phyloP scores from a whole-genome alignment of 2,113 vertebrate genomes.

The Poeciliopsis prolifica region DNA sequence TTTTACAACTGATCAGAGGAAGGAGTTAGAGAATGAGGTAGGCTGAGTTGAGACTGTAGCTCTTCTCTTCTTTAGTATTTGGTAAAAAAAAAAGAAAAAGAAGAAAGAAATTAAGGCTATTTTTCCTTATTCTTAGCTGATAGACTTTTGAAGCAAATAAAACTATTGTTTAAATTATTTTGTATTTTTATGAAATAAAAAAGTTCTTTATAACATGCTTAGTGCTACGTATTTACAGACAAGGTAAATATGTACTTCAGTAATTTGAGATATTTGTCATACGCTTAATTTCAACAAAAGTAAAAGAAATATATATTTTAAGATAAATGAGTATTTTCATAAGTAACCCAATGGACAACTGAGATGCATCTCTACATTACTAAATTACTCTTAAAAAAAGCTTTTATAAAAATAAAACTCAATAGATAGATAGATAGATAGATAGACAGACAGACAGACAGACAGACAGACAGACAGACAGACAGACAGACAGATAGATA shows the following conservation, averaged over 20 bases:
- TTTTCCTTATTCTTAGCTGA: not conserved
- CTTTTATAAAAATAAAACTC: not conserved
- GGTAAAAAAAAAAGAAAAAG: not conserved
- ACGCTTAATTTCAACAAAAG: not conserved
- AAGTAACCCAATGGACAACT: too few relatives aligned
- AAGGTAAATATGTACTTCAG: not conserved
- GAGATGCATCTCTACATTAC: too few relatives aligned
- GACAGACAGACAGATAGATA: too few relatives aligned
- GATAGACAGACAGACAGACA: too few relatives aligned
- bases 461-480: too few relatives aligned
- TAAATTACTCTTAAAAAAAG: too few relatives aligned
- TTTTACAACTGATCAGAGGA: constrained; percentile 48
- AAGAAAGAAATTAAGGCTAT: not conserved
- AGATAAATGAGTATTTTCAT: too few relatives aligned
- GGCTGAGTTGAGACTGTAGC: constrained; percentile 36
- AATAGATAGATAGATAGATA: not conserved
- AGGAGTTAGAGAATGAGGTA: constrained; percentile 47
- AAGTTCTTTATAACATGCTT: not conserved
- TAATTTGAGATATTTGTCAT: not conserved
- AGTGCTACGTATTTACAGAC: not conserved
- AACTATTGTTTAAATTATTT: not conserved
- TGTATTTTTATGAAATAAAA: not conserved
- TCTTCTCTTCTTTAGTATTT: constrained; percentile 13
- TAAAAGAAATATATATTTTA: too few relatives aligned
- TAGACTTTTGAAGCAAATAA: not conserved